Base-by-base conservation (phyloP, 2,888 invertebrate genomes). In the Amiota mariae region DNA sequence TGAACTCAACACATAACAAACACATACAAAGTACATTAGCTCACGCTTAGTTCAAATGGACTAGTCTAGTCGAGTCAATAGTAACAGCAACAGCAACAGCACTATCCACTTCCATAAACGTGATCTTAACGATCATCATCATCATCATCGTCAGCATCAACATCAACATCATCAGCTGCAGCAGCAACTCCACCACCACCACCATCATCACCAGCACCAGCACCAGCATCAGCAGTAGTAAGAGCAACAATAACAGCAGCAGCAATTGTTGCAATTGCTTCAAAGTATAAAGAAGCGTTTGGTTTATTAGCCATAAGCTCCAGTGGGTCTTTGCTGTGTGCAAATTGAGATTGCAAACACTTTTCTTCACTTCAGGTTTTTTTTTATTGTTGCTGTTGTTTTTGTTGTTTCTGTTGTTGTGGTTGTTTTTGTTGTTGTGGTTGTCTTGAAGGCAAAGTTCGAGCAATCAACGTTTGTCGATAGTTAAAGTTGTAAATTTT, bases 381-480 rank as follows among this genome's bases (percentile, higher is more conserved):
- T 36, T 6, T n/a, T n/a, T n/a, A n/a, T n/a, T n/a, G n/a, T n/a
- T n/a, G n/a, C n/a, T 36, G 36, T 36, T 36, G 4, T 6, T 54
- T 20, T 15, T 57, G 59, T 8, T 20, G 20, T 15, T 20, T 20
- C 18, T 11, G n/a, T 11, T 20, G 59, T 59, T 6, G 24, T 24
- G 1, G 1, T 54, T 54, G 9, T 20, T 10, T 15, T 18, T 57
- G 10, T 15, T 57, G 9, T 15, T 57, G 36, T 36, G 36, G 20
- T 8, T 20, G 15, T 4, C 4, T 1, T 11, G 11, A 20, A 20
- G 59, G 59, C 59, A 59, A 59, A 59, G 59, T 59, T 59, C 59
- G 59, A 18, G 59, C 59, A 66, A 66, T 66, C 66, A 66, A 46
- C 66, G 63, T n/a, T 36, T 63, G 63, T 36, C 63, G 63, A 63